Conservation (phyloP, 2,888 invertebrate genomes). For the Aphidius colemani region DNA sequence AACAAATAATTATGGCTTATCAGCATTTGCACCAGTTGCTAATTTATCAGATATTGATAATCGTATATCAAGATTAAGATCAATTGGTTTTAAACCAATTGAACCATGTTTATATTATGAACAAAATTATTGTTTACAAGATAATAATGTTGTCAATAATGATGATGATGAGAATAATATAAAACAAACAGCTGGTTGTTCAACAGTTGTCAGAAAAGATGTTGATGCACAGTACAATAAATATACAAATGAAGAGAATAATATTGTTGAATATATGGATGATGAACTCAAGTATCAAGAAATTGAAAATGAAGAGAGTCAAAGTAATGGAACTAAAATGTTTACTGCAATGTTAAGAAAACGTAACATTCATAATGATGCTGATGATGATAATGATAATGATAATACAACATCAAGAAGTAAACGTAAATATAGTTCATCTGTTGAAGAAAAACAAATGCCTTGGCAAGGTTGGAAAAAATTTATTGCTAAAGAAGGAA, state of each 20-base stretch:
- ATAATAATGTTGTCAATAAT: background rate
- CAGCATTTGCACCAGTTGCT: conserved; percentile 53
- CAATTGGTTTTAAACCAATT: conserved; percentile 56
- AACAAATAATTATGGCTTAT: conserved; percentile 29
- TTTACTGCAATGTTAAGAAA: background rate
- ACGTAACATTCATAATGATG: conserved; percentile 1
- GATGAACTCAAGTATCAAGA: conserved; percentile 53
- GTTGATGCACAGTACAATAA: conserved; percentile 53
- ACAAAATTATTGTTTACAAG: conserved; percentile 11
- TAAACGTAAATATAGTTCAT: conserved; percentile 1
- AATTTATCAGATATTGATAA: conserved; percentile 44
- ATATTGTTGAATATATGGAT: conserved; percentile 54
- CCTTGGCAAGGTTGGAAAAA: conserved; percentile 56
- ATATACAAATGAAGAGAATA: conserved; percentile 52
- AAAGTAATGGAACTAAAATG: background rate
- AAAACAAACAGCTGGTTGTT: conserved; percentile 7
- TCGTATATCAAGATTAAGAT: conserved; percentile 48
- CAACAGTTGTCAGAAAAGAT: conserved; percentile 35
- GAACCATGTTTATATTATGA: conserved; percentile 22
- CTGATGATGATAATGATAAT: background rate
- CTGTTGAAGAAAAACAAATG: conserved; percentile 41
- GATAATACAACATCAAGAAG: background rate
- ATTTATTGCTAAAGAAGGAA: conserved; percentile 36
- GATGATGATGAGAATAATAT: background rate
- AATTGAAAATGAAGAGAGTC: conserved; percentile 46